phyloP scores from a whole-genome alignment of 2,888 invertebrate genomes.

The Dryobotodes eremita region DNA sequence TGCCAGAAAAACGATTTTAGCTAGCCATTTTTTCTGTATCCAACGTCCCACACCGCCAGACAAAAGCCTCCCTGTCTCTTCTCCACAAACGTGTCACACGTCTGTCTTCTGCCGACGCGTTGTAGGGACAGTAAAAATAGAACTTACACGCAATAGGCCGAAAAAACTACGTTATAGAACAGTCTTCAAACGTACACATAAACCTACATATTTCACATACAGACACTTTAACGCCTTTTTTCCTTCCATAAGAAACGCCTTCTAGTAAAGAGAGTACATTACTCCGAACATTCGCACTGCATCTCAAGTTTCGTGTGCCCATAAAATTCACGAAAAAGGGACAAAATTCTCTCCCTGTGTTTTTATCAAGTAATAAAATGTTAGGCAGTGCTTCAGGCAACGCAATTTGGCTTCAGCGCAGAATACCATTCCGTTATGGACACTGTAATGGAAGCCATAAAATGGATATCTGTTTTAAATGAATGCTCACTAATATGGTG shows the following conservation, averaged over 20 bases:
- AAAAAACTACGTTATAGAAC: not conserved
- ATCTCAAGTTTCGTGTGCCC: constrained; percentile 63
- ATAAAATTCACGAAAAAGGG: constrained; percentile 76
- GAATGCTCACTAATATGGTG: constrained; percentile 66
- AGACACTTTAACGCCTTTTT: constrained; percentile 49
- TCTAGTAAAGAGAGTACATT: constrained; percentile 55
- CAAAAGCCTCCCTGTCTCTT: not conserved
- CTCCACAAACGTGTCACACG: too few species aligned
- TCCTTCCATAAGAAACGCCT: constrained; percentile 39
- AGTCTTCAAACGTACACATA: constrained; percentile 17
- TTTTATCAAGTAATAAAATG: constrained; percentile 84
- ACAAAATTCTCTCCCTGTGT: constrained; percentile 74
- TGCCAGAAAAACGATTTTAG: not conserved
- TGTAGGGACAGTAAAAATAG: not conserved
- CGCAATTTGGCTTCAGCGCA: constrained; percentile 79
- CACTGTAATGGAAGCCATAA: constrained; percentile 71
- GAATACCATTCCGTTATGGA: constrained; percentile 73
- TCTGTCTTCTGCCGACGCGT: not conserved
- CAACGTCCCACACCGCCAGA: not conserved
- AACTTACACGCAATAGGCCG: not conserved
- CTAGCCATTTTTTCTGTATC: not conserved
- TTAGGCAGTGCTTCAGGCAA: constrained; percentile 73
- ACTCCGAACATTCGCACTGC: constrained; percentile 68
- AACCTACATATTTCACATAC: constrained; percentile 36
- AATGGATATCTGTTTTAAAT: constrained; percentile 70